These are phyloP conservation scores for Conus ventricosus DNA, from an alignment of 1,140 invertebrate genomes.

Conservation along the genomic window DNA sequence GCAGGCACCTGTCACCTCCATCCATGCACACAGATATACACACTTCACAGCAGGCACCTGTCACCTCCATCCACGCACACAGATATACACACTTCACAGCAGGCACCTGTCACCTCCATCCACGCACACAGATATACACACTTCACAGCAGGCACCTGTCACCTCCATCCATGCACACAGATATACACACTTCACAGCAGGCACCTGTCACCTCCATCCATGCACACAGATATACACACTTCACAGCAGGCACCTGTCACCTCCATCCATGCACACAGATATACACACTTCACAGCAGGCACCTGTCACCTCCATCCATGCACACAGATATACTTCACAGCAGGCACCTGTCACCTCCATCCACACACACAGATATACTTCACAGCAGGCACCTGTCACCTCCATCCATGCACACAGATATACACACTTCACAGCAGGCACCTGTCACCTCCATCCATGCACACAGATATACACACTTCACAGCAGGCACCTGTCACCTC, in stretches of 20 bases:
- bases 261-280: conserved; percentile 24
- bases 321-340: conserved; percentile 23
- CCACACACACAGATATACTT: conserved; percentile 30
- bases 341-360: not conserved
- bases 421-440: not conserved
- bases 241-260: conserved; percentile 1
- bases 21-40: conserved; percentile 27
- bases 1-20: not conserved
- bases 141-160: not conserved
- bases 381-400: not conserved
- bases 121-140: conserved; percentile 29
- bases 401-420: conserved; percentile 27
- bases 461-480: conserved; percentile 26
- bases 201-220: conserved; percentile 13
- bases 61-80: conserved; percentile 28
- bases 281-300: not conserved
- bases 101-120: not conserved
- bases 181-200: not conserved
- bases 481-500: not conserved
- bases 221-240: conserved; percentile 26
- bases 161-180: conserved; percentile 28
- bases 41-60: not conserved
- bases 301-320: conserved; percentile 15
- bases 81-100: not conserved
- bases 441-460: conserved; percentile 19